Evolutionary conservation across 2,113 vertebrate species (phyloP), one percentile per base, ranked within the genome.

Genomic region (Syngnathoides biaculeatus): DNA sequence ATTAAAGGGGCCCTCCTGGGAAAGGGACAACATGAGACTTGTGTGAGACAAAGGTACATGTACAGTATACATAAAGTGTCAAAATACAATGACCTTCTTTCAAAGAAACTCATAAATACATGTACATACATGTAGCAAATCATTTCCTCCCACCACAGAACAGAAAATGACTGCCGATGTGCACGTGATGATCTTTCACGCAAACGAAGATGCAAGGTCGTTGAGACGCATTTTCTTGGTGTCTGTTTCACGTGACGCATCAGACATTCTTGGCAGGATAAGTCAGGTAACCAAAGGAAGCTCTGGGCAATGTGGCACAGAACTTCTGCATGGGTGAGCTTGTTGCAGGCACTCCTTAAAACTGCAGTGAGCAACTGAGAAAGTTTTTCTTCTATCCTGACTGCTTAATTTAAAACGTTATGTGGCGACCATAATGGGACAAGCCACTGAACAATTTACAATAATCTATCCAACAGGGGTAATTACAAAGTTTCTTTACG

Each of bases 221-320:
- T 65, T 64, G 63, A 13, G 50, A 43, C 7, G 78, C 68, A 69
- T 13, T 56, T 68, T 62, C 39, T 35, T 6, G 1, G 4, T 27
- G n/a, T 20, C 42, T 26, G 56, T 72, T 74, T 71, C 38, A 47
- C 56, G 9, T 5, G 0, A 20, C 69, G 35, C 0, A 13, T 80
- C 74, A 73, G 14, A n/a, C 81, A 85, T 79, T 74, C 79, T 76
- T 72, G 66, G 78, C 63, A 55, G 48, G 64, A 10, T 4, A 42
- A 60, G 70, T 82, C 68, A 77, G 48, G 40, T 58, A 45, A 53
- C 10, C 14, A 13, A 69, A 52, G 66, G 6, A 67, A 64, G 14
- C 19, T 30, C n/a, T 38, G 27, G 43, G 65, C 38, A 47, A 26
- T 63, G 15, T 40, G 10, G 12, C 45, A 40, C 68, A 61, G n/a